Conservation (phyloP, 2,888 invertebrate species). For the Scaptomyza caliginosa region DNA sequence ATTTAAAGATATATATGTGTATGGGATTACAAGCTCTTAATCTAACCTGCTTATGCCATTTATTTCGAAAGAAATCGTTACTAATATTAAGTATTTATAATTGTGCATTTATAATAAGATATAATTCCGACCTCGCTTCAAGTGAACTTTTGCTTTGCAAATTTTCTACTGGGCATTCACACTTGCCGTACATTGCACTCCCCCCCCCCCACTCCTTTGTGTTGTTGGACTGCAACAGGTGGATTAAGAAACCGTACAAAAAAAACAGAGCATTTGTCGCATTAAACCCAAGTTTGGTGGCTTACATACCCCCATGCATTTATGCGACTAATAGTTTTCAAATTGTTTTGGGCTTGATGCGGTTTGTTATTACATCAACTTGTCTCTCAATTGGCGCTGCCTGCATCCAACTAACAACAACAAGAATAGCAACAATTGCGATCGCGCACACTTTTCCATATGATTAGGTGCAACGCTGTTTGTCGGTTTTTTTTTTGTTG, state of each 20-base stretch:
- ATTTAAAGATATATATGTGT: not conserved
- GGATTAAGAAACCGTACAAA: constrained; percentile 15
- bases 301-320: not conserved
- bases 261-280: constrained; percentile 19
- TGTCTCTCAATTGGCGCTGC: constrained; percentile 18
- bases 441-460: constrained; percentile 15
- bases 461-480: constrained; percentile 27
- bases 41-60: not conserved
- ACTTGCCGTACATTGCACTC: not conserved
- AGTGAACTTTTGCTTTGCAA: not conserved
- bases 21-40: not conserved
- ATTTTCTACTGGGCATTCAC: constrained; percentile 16
- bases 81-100: not conserved
- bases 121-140: not conserved
- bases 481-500: constrained; percentile 23
- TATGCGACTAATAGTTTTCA: constrained; percentile 17
- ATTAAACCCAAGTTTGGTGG: constrained; percentile 30
- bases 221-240: constrained; percentile 41
- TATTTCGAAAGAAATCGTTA: not conserved
- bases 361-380: constrained; percentile 11
- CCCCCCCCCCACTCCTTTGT: not conserved
- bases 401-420: constrained; percentile 21
- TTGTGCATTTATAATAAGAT: not conserved
- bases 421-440: constrained; percentile 1
- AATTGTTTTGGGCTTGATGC: constrained; percentile 14